A percentile compares a stretch with the other conserved stretches of the same genome.
These are phyloP conservation scores for Chionis minor DNA, from an alignment of 2,113 vertebrate genomes.

Conservation along the genomic window DNA sequence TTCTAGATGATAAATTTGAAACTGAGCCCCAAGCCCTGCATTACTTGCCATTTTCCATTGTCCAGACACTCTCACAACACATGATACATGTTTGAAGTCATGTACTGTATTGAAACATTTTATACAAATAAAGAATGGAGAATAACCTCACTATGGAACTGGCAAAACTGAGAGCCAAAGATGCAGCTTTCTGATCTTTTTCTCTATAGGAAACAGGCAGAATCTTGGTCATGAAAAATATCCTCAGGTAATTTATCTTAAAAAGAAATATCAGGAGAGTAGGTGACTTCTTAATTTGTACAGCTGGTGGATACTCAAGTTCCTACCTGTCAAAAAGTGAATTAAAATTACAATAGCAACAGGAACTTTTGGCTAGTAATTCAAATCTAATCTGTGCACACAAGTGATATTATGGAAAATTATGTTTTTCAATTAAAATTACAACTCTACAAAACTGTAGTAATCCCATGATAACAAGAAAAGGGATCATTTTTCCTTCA, in stretches of 20 bases:
- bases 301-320: background rate
- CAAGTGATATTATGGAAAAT: conserved; percentile 7
- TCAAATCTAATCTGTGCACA: conserved; percentile 13
- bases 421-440: conserved; percentile 21
- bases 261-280: background rate
- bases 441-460: background rate
- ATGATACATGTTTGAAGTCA: conserved; percentile 30
- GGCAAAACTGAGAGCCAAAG: background rate
- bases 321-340: background rate
- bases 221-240: conserved; percentile 7
- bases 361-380: conserved; percentile 13
- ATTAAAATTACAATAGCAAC: background rate
- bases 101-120: conserved; percentile 1
- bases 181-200: background rate
- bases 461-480: background rate
- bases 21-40: conserved; percentile 34
- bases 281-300: conserved; percentile 22
- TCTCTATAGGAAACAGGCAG: background rate
- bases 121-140: conserved; percentile 51
- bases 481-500: background rate
- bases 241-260: conserved; percentile 23
- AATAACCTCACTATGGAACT: background rate
- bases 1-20: conserved; percentile 45
- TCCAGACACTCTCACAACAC: background rate
- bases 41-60: conserved; percentile 9